Evolutionary conservation across 2,888 invertebrate genomes (phyloP).

Genomic region (Eristalis intricaria): DNA sequence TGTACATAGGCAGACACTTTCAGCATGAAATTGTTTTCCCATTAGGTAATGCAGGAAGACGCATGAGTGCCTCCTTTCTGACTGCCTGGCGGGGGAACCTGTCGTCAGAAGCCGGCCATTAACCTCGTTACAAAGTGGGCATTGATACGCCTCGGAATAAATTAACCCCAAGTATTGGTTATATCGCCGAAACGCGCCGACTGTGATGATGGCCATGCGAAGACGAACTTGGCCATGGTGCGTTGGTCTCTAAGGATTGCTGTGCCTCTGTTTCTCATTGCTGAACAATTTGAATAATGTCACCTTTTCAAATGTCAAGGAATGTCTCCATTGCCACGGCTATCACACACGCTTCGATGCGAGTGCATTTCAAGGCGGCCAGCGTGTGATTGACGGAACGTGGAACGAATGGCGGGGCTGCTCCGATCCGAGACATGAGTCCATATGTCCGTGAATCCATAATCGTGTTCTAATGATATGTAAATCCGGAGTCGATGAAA

Average conservation of each 20-base stretch:
- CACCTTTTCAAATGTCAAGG: background rate
- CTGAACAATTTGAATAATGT: no score
- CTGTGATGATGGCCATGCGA: background rate
- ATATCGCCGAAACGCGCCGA: constrained; percentile 46
- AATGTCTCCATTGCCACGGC: background rate
- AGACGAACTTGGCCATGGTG: background rate
- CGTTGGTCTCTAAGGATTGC: background rate
- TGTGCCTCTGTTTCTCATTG: background rate
- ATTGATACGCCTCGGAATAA: constrained; percentile 60
- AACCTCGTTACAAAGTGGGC: constrained; percentile 57
- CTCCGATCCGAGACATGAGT: background rate
- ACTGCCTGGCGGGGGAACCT: constrained; percentile 22
- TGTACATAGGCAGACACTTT: background rate
- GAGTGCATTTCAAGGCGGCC: background rate
- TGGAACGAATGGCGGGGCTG: background rate
- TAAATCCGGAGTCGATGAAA: background rate
- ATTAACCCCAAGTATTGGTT: constrained; percentile 38
- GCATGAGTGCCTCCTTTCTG: constrained; percentile 19
- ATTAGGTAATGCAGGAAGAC: constrained; percentile 62
- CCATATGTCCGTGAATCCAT: background rate
- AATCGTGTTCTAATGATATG: background rate
- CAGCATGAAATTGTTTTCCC: constrained; percentile 46
- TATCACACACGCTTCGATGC: no score
- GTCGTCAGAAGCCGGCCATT: constrained; percentile 61
- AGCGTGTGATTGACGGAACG: background rate